Evolutionary conservation across 2,797 vertebrate genomes (phyloP), one percentile per base, ranked within the genome.

Genomic region (Pempheris klunzingeri): DNA sequence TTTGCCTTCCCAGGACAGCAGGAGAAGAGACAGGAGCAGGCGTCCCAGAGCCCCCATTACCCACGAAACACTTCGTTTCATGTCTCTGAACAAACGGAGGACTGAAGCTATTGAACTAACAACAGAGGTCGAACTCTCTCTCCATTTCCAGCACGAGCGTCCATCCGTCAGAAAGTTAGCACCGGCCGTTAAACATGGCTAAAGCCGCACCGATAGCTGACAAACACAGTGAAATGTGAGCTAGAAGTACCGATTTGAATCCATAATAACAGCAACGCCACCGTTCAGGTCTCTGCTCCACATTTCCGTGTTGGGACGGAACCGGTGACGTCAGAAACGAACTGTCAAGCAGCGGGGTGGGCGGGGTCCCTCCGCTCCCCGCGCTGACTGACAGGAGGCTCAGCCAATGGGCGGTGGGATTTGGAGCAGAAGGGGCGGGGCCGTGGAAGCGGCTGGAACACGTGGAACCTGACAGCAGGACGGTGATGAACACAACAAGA

Each of bases 251-350:
- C n/a, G 38, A 71, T 81, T 75, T 77, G 69, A 65, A 81, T 43
- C 69, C 81, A 85, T 60, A 44, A 79, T 46, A 83, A 79, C 57
- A 62, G 39, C 61, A 52, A 74, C 34, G 73, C 36, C 47, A 61
- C 74, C 65, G 28, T 36, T 74, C 68, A 1, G 49, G 63, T 53
- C 77, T 69, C 76, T 60, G 26, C 22, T 75, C 69, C 74, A 81
- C 68, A 83, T 94, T 95, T 96, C 95, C 95, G 95, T 90, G 94
- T 93, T 94, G 89, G 89, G 92, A 90, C 90, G 88, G 90, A 92
- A 87, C 83, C 76, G 11, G 77, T 92, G 90, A 90, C 85, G 89
- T 88, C 83, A 79, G 12, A 30, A 26, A 8, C 12, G 0, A 59
- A 26, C 82, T 79, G 81, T 83, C 68, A 84, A 69, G 65, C 20